These are phyloP conservation scores for Seriola dumerili DNA, from an alignment of 2,113 vertebrate genomes.

Conservation along the genomic window DNA sequence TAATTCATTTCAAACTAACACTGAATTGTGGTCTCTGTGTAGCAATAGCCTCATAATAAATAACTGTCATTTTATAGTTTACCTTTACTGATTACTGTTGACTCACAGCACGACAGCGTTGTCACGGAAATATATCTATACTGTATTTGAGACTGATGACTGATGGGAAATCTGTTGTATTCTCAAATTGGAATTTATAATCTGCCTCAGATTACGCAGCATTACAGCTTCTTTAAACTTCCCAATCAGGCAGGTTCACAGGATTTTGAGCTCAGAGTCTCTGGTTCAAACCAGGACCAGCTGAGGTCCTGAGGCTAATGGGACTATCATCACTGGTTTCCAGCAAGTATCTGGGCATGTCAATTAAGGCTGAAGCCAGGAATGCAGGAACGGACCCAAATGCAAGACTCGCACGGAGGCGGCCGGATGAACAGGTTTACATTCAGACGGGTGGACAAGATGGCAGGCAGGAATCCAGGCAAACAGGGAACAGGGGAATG, in stretches of 20 bases:
- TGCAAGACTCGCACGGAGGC: too few relatives aligned
- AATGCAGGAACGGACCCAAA: too few relatives aligned
- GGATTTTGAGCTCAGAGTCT: neutral
- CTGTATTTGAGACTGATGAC: neutral
- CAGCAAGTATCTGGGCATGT: too few relatives aligned
- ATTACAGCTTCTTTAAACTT: constrained; percentile 6
- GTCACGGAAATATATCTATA: neutral
- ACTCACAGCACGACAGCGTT: neutral
- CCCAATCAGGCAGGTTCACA: constrained; percentile 25
- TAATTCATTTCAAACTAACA: constrained; percentile 50
- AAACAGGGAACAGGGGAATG: too few relatives aligned
- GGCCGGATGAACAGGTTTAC: too few relatives aligned
- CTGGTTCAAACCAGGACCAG: neutral
- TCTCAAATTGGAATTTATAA: constrained; percentile 19
- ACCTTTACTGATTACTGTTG: neutral
- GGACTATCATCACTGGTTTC: neutral
- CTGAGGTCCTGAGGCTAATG: neutral
- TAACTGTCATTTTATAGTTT: constrained; percentile 13
- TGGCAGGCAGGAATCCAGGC: too few relatives aligned
- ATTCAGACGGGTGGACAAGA: too few relatives aligned
- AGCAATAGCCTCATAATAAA: constrained; percentile 15
- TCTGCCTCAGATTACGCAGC: constrained; percentile 38
- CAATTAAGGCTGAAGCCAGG: too few relatives aligned
- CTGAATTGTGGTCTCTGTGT: constrained; percentile 24
- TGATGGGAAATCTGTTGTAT: neutral